Conservation (phyloP, 30 jellyfish, hydroid and myxozoan genomes). For the Chrysaora quinquecirrha region DNA sequence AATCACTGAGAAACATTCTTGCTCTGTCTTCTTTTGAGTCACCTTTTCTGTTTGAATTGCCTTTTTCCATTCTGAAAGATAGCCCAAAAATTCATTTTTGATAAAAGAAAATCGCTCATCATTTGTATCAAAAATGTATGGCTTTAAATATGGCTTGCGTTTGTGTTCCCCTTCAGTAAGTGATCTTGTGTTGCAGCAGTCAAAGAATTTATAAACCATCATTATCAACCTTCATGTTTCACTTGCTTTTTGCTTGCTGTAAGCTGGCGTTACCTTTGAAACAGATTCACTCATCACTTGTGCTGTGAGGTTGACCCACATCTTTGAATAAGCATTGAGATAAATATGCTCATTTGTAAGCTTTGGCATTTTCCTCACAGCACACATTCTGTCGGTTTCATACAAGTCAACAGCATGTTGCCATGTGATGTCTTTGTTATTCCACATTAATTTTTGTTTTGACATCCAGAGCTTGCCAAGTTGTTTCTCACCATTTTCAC, state of each 20-base stretch:
- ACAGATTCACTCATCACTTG: neutral
- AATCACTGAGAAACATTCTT: too few relatives aligned
- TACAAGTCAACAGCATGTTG: constrained; percentile 33
- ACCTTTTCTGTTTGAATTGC: too few relatives aligned
- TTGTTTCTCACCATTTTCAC: constrained; percentile 35
- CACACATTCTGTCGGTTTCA: constrained; percentile 23
- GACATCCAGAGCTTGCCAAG: constrained; percentile 43
- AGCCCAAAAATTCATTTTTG: too few relatives aligned
- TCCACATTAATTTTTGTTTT: constrained; percentile 35
- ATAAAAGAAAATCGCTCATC: too few relatives aligned
- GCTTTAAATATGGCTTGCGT: too few relatives aligned
- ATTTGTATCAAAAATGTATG: neutral
- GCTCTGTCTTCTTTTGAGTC: too few relatives aligned
- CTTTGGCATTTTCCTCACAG: constrained; percentile 29
- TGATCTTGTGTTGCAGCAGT: too few relatives aligned
- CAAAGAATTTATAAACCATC: too few relatives aligned
- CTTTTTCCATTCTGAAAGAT: too few relatives aligned
- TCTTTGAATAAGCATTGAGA: neutral
- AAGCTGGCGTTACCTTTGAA: too few relatives aligned
- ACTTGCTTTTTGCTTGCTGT: neutral
- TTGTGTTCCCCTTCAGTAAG: too few relatives aligned
- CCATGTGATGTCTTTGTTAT: constrained; percentile 22
- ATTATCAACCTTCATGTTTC: neutral
- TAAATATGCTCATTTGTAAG: neutral
- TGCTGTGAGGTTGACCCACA: too few relatives aligned